Evolutionary conservation across 2,113 vertebrate species (phyloP), one percentile per base, ranked within the genome.

Genomic region (Oryzias celebensis): DNA sequence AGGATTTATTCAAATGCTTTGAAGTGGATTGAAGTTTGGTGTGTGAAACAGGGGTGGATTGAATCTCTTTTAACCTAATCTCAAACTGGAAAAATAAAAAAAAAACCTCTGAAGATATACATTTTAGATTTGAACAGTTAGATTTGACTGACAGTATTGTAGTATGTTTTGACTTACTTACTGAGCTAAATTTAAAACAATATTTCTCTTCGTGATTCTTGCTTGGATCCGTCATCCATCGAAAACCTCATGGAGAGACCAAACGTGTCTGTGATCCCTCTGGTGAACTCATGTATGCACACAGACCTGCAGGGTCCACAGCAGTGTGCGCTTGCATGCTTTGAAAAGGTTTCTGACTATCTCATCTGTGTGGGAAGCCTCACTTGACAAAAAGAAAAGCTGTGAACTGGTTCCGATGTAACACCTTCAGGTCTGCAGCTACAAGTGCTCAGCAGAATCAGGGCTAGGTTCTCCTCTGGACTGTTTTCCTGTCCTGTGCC

Each of bases 301-400:
- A 65, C 47, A 54, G 5, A 71, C 51, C 5, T n/a, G 15, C 62
- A 59, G 52, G 56, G 64, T 73, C 49, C 62, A 71, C 68, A 60
- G 58, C 61, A 23, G 62, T 28, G 71, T 28, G 71, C 60, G 20
- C 53, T 45, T 52, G 67, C 76, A 71, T 72, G 72, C 76, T 63
- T 14, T 17, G 58, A 73, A 62, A 59, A 18, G 56, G 51, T 44
- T 43, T 58, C 53, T 64, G 50, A 52, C 43, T 43, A 59, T 22
- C 52, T 23, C 62, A 46, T 51, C 31, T 47, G 58, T 52, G 54
- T 53, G 49, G 70, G 41, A 23, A 16, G 65, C 54, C 50, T 68
- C 53, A 46, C 49, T 68, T 73, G 44, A 50, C 41, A 53, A 59
- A 54, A 49, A 62, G 20, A 64, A 51, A 20, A 36, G 36, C 62